Conservation (phyloP, 2,888 invertebrate species). For the Heliconius aoede region DNA sequence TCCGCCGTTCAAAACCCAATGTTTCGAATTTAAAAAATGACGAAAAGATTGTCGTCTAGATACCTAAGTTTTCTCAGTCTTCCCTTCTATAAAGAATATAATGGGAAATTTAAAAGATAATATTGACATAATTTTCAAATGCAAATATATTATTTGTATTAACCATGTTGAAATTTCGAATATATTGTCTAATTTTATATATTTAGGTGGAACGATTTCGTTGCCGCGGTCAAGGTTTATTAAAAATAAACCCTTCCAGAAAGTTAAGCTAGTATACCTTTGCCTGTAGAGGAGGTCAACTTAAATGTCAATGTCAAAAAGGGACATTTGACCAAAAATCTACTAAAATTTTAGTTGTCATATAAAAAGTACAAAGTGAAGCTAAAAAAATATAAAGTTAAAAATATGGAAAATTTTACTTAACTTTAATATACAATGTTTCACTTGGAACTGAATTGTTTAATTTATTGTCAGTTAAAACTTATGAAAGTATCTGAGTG, state of each 20-base stretch:
- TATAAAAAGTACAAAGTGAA: too few relatives aligned
- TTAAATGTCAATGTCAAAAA: conserved; percentile 20
- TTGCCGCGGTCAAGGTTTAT: conserved; percentile 10
- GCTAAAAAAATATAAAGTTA: neutral
- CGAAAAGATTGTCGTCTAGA: too few relatives aligned
- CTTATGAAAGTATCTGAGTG: neutral
- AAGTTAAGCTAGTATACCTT: conserved; percentile 1
- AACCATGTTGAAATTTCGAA: neutral
- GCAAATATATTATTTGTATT: neutral
- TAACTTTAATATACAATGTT: too few relatives aligned
- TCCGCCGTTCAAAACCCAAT: too few relatives aligned
- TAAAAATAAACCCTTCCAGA: conserved; percentile 4
- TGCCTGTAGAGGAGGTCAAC: neutral
- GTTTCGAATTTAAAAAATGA: too few relatives aligned
- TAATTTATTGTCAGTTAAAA: neutral
- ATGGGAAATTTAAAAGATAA: too few relatives aligned
- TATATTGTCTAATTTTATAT: conserved; percentile 1
- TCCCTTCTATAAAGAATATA: too few relatives aligned
- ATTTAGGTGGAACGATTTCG: neutral
- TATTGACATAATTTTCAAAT: too few relatives aligned
- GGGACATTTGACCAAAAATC: neutral
- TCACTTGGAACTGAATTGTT: neutral
- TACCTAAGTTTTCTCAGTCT: too few relatives aligned
- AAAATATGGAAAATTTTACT: too few relatives aligned
- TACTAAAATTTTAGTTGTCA: too few relatives aligned